These are phyloP conservation scores for Ypsolopha scabrella DNA, from an alignment of 2,888 invertebrate genomes.

Conservation along the genomic window DNA sequence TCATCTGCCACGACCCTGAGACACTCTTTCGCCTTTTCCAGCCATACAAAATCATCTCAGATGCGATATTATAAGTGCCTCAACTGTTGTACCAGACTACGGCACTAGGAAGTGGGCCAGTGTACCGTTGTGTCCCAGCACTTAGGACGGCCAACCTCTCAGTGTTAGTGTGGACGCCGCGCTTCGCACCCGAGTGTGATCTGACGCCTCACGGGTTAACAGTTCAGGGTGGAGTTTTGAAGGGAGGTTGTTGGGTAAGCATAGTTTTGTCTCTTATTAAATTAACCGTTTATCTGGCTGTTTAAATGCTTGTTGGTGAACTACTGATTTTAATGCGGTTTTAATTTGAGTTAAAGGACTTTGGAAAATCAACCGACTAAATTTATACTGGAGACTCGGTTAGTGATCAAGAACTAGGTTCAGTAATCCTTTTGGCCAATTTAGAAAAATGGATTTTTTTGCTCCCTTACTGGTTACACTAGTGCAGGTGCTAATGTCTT, in stretches of 20 bases:
- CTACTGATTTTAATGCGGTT: neutral
- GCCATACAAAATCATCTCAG: neutral
- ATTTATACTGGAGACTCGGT: no score
- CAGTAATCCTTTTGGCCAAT: no score
- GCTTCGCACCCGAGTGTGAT: conserved; percentile 19
- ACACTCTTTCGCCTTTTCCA: neutral
- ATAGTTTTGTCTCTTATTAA: neutral
- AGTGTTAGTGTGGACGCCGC: conserved; percentile 37
- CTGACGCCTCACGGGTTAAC: conserved; percentile 15
- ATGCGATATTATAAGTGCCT: neutral
- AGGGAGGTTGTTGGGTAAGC: neutral
- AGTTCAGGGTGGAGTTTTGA: neutral
- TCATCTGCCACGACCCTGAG: neutral
- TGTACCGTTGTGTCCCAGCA: conserved; percentile 36
- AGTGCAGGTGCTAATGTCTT: no score
- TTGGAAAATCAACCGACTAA: no score
- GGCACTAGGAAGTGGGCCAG: conserved; percentile 39
- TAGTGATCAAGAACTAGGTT: no score
- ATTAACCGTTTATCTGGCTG: no score
- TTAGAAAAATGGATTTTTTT: no score
- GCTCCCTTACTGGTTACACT: no score
- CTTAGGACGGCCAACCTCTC: conserved; percentile 24
- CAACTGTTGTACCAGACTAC: neutral
- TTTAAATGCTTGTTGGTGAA: no score
- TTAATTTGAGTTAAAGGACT: no score